Evolutionary conservation across 2,113 vertebrate genomes (phyloP).

Genomic region (Mesoclemmys tuberculata): DNA sequence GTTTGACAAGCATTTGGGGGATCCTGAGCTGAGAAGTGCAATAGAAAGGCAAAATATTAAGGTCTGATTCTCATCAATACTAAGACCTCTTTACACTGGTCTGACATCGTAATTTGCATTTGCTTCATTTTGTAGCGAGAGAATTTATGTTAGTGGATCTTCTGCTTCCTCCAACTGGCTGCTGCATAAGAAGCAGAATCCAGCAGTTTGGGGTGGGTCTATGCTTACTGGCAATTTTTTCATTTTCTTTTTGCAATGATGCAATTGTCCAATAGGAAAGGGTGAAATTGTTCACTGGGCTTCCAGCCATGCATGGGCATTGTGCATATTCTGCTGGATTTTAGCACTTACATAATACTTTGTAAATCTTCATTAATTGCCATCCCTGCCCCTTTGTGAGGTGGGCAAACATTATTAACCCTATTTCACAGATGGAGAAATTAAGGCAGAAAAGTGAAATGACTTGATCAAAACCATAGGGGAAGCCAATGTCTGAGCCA

Average conservation of each 20-base stretch:
- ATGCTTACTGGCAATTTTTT: background rate
- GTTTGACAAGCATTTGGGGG: background rate
- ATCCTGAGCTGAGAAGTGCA: background rate
- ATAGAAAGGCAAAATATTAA: background rate
- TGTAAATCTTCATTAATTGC: background rate
- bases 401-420: background rate
- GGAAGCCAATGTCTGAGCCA: background rate
- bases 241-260: background rate
- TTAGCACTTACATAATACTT: background rate
- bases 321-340: background rate
- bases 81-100: background rate
- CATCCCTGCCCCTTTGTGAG: fast-evolving
- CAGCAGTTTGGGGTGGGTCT: background rate
- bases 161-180: background rate
- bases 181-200: background rate
- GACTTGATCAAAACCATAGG: background rate
- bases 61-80: background rate
- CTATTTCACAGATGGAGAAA: background rate
- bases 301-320: fast-evolving
- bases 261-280: background rate
- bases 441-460: background rate
- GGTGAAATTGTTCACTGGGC: background rate
- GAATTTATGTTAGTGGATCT: fast-evolving
- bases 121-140: background rate
- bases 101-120: background rate